phyloP scores from a whole-genome alignment of 2,888 invertebrate genomes.

The Monopis laevigella region DNA sequence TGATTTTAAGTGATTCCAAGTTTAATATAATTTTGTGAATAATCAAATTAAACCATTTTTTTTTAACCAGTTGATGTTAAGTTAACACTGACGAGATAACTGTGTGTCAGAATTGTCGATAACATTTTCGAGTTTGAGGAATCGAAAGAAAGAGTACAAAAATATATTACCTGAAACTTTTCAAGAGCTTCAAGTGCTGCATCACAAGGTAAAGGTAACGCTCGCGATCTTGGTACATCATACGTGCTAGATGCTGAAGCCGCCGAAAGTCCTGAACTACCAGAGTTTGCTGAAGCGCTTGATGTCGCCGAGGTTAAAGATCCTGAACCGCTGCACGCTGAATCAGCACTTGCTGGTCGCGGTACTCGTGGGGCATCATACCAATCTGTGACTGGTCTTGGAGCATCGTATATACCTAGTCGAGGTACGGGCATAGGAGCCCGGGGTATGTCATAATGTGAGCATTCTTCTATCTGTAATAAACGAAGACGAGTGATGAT shows the following conservation, averaged over 20 bases:
- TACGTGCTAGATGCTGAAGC: constrained; percentile 57
- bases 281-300: constrained; percentile 57
- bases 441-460: constrained; percentile 59
- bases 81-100: too few relatives aligned
- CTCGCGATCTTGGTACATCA: constrained; percentile 54
- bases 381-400: constrained; percentile 46
- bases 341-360: constrained; percentile 64
- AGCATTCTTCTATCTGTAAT: constrained; percentile 55
- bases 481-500: too few relatives aligned
- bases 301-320: constrained; percentile 57
- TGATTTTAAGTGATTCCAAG: too few relatives aligned
- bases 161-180: constrained; percentile 67
- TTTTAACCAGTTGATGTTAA: too few relatives aligned
- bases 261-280: constrained; percentile 53
- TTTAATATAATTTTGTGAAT: too few relatives aligned
- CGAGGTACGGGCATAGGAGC: constrained; percentile 70
- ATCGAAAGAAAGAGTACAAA: too few relatives aligned
- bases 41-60: too few relatives aligned
- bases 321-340: constrained; percentile 64
- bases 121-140: too few relatives aligned
- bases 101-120: too few relatives aligned
- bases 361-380: constrained; percentile 59
- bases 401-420: constrained; percentile 76
- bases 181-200: constrained; percentile 59
- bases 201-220: constrained; percentile 56